phyloP scores from a whole-genome alignment of 2,113 vertebrate genomes.

The Plecotus auritus region DNA sequence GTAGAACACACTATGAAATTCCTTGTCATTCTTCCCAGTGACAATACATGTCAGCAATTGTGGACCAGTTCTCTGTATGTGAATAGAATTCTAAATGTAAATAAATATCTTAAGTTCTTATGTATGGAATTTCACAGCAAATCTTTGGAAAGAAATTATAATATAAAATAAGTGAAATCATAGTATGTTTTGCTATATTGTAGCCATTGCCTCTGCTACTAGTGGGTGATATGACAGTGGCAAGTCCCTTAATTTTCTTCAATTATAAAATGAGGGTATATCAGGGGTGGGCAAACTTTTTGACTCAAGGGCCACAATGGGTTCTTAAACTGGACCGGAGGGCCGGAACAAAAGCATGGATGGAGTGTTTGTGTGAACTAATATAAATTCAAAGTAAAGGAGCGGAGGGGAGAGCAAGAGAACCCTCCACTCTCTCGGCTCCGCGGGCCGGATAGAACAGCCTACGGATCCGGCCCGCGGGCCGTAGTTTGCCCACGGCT shows the following conservation, averaged over 20 bases:
- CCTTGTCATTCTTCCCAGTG: not conserved
- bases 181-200: not conserved
- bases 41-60: not conserved
- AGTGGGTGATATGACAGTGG: not conserved
- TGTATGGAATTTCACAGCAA: not conserved
- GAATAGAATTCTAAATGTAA: not conserved
- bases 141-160: not conserved
- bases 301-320: too few relatives aligned
- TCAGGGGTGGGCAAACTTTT: too few relatives aligned
- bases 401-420: too few relatives aligned
- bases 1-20: not conserved
- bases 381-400: too few relatives aligned
- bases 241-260: not conserved
- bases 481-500: too few relatives aligned
- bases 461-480: too few relatives aligned
- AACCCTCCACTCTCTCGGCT: too few relatives aligned
- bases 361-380: too few relatives aligned
- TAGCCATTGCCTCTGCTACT: not conserved
- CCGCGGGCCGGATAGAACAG: too few relatives aligned
- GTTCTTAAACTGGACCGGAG: too few relatives aligned
- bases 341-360: too few relatives aligned
- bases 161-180: not conserved
- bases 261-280: not conserved
- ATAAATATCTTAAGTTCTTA: not conserved
- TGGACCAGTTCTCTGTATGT: not conserved